Conservation (phyloP, 2,797 vertebrate species). For the Danionella dracula region DNA sequence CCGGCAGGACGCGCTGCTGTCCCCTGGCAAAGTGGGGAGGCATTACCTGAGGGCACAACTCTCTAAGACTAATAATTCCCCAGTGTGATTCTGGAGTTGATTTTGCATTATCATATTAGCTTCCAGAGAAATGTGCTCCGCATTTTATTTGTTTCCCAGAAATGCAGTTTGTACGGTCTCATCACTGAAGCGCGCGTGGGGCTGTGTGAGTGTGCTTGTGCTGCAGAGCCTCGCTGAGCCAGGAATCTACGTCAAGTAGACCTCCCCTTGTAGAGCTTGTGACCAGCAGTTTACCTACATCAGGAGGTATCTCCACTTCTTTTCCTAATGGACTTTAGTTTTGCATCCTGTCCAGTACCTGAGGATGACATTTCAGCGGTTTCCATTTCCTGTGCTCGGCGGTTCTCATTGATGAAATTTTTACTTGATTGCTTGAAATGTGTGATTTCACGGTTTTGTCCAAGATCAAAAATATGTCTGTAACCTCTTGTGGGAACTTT, state of each 20-base stretch:
- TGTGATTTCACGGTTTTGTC: constrained; percentile 14
- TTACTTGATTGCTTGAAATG: constrained; percentile 38
- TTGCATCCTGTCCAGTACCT: constrained; percentile 13
- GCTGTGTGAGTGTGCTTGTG: constrained; percentile 15
- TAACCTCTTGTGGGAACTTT: constrained; percentile 16
- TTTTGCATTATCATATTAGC: constrained; percentile 33
- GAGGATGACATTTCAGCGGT: constrained; percentile 40
- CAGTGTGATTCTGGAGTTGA: too few relatives aligned
- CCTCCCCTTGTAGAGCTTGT: constrained; percentile 8
- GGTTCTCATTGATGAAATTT: constrained; percentile 26
- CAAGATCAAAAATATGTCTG: constrained; percentile 21
- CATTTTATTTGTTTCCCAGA: constrained; percentile 35
- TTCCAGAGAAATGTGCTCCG: constrained; percentile 15
- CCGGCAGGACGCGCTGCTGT: constrained; percentile 45
- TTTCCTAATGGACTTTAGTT: not conserved
- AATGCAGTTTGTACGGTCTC: constrained; percentile 47
- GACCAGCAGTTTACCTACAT: constrained; percentile 39
- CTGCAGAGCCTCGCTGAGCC: constrained; percentile 29
- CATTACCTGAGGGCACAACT: constrained; percentile 27
- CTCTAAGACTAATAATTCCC: constrained; percentile 41
- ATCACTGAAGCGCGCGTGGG: constrained; percentile 45
- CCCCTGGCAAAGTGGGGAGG: constrained; percentile 31
- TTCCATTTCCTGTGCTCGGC: constrained; percentile 33
- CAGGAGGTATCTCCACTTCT: constrained; percentile 3
- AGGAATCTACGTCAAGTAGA: constrained; percentile 25